Base-by-base conservation (phyloP, 2,888 invertebrate genomes). In the Patella depressa region DNA sequence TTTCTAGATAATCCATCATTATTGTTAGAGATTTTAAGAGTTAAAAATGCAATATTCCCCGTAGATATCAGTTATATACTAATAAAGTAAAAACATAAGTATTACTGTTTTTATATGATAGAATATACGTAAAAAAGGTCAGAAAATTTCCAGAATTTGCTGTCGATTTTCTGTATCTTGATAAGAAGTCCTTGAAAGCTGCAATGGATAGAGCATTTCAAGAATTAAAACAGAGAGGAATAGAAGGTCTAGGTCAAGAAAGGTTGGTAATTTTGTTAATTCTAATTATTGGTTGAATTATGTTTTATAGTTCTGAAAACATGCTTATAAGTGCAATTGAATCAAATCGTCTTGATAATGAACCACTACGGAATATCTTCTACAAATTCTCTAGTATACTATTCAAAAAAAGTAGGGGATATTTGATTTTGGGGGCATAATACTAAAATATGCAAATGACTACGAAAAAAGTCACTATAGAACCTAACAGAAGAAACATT, bases 111-210 rank as follows among this genome's bases (percentile, higher is more conserved):
- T 80, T 69, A 57, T 71, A 57, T 81, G 81, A 15, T 82, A 91
- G 91, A 77, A 91, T 91, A 73, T 91, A 91, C 80, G 88, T 91
- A 1, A 91, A 91, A 81, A 90, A 90, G 77, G 91, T 91, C 45
- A 84, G 84, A 57, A 91, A 91, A 80, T 91, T 91, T 83, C 89
- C 90, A 17, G 87, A 89, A 17, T 91, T 84, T 84, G 83, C 85
- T 45, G 90, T 91, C 14, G 88, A 90, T 72, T 74, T 88, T 12
- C 19, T 24, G 24, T 83, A 76, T 24, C 75, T 85, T 65, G 90
- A 91, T 76, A 91, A 90, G 79, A 91, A 90, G 77, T 77, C 82
- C 1, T 78, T 91, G 75, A 89, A 90, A 69, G 73, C 82, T 29
- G 87, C 88, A 7, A 91, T 91, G 91, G 91, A 91, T 77, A 88